Evolutionary conservation across 1,140 invertebrate species (phyloP), one percentile per base, ranked within the genome.

Genomic region (Spodoptera frugiperda): DNA sequence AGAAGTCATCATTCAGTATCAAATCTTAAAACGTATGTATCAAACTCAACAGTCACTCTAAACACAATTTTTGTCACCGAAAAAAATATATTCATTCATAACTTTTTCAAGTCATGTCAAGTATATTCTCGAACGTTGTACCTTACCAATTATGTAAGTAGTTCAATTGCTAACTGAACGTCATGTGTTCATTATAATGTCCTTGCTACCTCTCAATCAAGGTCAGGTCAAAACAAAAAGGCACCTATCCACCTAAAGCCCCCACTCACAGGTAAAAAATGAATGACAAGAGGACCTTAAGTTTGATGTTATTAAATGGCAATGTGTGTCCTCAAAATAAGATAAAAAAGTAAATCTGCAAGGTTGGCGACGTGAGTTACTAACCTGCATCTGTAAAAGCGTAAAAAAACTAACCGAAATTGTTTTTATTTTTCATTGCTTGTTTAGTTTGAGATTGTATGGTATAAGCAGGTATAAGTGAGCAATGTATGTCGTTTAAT

Each of bases 231-330:
- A 46, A 73, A 79, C 75, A 75, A 65, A 76, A 77, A 80, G 65
- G 65, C 68, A 71, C 14, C 49, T 75, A 76, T 78, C 75, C 49
- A 67, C 57, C 79, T 71, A 68, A 78, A 72, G 74, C 74, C 81
- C 73, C 77, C 81, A 76, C 75, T 82, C 71, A 70, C 76, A 84
- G 76, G 70, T 82, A 78, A 81, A 85, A 83, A 85, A 87, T 82
- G 78, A 84, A 83, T 81, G 75, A 84, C 78, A 77, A 76, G 67
- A 83, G 68, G 79, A 81, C 63, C 78, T 75, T 53, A 75, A 75
- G 57, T 83, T 82, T 79, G 82, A 84, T 84, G 81, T 80, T 63
- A 74, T 81, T 84, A 86, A 86, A 86, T 84, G 86, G 82, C 83
- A 84, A 78, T 76, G 79, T 82, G 77, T 83, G 82, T 81, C 84